Evolutionary conservation across 2,797 vertebrate genomes (phyloP), one percentile per base, ranked within the genome.

Genomic region (Phrynocephalus vlangalii): DNA sequence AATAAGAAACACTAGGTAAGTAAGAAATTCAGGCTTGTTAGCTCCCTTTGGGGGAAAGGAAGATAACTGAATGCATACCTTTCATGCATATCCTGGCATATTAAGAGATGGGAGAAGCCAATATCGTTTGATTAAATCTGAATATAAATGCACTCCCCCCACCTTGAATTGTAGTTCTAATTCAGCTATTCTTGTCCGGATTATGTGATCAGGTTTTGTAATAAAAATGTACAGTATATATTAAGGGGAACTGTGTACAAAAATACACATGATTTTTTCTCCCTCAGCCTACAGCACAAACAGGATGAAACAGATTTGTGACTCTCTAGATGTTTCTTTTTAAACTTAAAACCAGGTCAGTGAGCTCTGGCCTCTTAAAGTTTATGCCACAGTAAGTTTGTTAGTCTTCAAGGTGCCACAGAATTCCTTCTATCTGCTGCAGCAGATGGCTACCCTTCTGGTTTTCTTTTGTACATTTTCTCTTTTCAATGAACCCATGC

Each of bases 401-500:
- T 28, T 60, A 76, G 24, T 44, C 28, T 63, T 72, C 68, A 76
- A 87, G n/a, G 72, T 87, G 86, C 72, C 72, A 63, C 44, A 33
- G 56, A 10, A 77, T 33, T 82, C 28, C 16, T 83, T 80, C 8
- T 56, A 56, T 79, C 60, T 63, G 86, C 60, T 26, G 33, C 16
- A 75, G 66, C 86, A 87, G 86, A 87, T 77, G 79, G 79, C 72
- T 68, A 67, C 79, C 60, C 71, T 24, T 76, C 79, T 82, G 56
- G 85, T 33, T 82, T 52, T 67, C 28, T 68, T 96, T 96, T 97
- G 94, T 96, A 96, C 95, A 94, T 95, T 95, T 96, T 87, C 84
- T 93, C 93, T 93, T 93, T 94, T 92, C 96, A 96, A 80, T 95
- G 96, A 97, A 96, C 95, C 96, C 94, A 94, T 95, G 94, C 93